Conservation (phyloP, 1,140 invertebrate species). For the Lucilia sericata region DNA sequence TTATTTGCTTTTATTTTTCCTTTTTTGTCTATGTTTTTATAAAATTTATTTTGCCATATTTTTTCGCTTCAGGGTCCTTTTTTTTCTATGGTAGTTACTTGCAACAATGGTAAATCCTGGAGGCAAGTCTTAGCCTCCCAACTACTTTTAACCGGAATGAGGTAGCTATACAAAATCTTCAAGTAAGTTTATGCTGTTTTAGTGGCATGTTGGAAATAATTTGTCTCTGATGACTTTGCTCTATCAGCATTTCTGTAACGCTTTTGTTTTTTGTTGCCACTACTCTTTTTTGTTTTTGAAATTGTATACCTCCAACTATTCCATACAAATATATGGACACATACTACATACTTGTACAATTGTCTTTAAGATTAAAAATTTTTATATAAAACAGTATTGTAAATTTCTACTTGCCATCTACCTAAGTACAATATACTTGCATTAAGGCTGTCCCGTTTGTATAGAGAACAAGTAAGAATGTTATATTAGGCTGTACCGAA, state of each 20-base stretch:
- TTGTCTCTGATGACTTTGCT: slow-evolving; percentile 40
- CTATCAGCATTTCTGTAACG: slow-evolving; percentile 13
- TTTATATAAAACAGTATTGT: too few species aligned
- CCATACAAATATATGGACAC: not conserved
- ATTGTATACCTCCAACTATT: slow-evolving; percentile 9
- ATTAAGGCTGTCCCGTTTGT: too few species aligned
- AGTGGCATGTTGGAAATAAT: slow-evolving; percentile 36
- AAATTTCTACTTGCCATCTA: too few species aligned
- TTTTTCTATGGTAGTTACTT: not conserved
- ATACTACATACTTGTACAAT: too few species aligned
- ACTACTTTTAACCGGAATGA: not conserved
- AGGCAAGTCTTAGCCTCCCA: not conserved
- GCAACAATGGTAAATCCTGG: not conserved
- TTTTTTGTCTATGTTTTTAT: slow-evolving; percentile 11
- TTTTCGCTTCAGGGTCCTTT: not conserved
- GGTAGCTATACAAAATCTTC: not conserved
- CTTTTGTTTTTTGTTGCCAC: not conserved
- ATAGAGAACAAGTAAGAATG: too few species aligned
- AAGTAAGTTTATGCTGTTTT: slow-evolving; percentile 10
- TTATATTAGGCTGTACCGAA: too few species aligned
- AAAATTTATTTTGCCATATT: slow-evolving; percentile 29
- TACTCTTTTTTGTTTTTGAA: too few species aligned
- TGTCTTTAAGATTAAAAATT: too few species aligned
- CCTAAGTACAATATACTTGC: too few species aligned
- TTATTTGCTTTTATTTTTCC: not conserved